Base-by-base conservation (phyloP, 2,888 invertebrate genomes). In the Linnaemya tessellans region DNA sequence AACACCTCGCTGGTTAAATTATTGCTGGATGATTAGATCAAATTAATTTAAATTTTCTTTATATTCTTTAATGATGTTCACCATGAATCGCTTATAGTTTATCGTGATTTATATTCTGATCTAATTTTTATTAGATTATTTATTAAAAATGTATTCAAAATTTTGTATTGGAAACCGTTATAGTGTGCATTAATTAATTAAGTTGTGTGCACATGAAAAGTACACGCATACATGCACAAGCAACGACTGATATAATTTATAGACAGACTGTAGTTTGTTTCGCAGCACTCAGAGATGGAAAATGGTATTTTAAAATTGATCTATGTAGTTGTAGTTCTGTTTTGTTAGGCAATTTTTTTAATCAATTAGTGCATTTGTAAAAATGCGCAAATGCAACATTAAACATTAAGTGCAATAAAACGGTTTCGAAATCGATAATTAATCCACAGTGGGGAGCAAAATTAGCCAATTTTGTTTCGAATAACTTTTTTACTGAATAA, bases 61-160 rank as follows among this genome's bases (percentile, higher is more conserved):
- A 75, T 68, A 80, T 84, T 56, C 20, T 80, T 75, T 75, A 82
- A 65, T 71, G 77, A 43, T 71, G 20, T n/a, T 58, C 67, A 65
- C 56, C 70, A 62, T 56, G n/a, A 15, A 80, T 67, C 41, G 43
- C 65, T 71, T 56, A 11, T 35, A 71, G 56, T 71, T 46, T 70
- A 60, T 51, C 60, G 65, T 60, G 20, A 82, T 77, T 65, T 49
- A 77, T 71, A 41, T 30, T 30, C 1, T 65, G 64, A 65, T 58
- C 64, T 65, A 71, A 30, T 30, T 77, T 22, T 56, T 46, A 1
- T 49, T 30, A 68, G 11, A 18, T 38, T 20, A 58, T 58, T 58
- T 58, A 58, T 30, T 35, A 58, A 49, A 49, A 49, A 11, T 46
- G 15, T n/a, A 5, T 15, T 46, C 3, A 46, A 46, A n/a, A n/a